Evolutionary conservation across 1,140 invertebrate species (phyloP).

Genomic region (Atta colombica): DNA sequence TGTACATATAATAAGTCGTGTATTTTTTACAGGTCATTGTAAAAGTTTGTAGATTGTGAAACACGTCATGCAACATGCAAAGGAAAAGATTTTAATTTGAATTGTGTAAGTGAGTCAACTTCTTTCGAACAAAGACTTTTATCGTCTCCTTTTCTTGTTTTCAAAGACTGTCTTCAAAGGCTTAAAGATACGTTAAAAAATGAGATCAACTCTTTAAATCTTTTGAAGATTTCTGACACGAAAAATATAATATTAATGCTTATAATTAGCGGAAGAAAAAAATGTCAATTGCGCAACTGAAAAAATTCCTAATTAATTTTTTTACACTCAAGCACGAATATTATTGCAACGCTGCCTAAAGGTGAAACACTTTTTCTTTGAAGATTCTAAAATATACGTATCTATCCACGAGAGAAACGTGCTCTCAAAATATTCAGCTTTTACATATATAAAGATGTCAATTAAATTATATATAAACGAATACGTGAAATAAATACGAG

Average conservation of each 20-base stretch:
- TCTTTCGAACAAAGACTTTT: slow-evolving; percentile 12
- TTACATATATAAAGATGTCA: not conserved
- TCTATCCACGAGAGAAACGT: not conserved
- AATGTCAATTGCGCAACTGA: not conserved
- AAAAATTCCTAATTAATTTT: slow-evolving; percentile 24
- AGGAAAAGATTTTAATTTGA: not conserved
- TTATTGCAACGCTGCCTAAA: not conserved
- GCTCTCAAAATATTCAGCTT: slow-evolving; percentile 14
- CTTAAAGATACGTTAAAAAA: slow-evolving; percentile 4
- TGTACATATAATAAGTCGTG: not conserved
- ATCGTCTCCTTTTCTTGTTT: not conserved
- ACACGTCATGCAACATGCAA: not conserved
- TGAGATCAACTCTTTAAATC: not conserved
- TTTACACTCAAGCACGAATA: not conserved
- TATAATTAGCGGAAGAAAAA: not conserved
- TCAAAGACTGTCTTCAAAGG: not conserved
- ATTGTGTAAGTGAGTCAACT: not conserved
- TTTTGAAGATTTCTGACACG: not conserved
- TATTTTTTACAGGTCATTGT: not conserved
- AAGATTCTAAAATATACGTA: slow-evolving; percentile 2
- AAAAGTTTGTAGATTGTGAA: not conserved
- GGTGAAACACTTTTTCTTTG: not conserved
- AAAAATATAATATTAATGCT: not conserved
- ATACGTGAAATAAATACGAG: not conserved
- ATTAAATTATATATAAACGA: slow-evolving; percentile 2